Evolutionary conservation across 2,113 vertebrate species (phyloP), one percentile per base, ranked within the genome.

Genomic region (Capreolus pygargus): DNA sequence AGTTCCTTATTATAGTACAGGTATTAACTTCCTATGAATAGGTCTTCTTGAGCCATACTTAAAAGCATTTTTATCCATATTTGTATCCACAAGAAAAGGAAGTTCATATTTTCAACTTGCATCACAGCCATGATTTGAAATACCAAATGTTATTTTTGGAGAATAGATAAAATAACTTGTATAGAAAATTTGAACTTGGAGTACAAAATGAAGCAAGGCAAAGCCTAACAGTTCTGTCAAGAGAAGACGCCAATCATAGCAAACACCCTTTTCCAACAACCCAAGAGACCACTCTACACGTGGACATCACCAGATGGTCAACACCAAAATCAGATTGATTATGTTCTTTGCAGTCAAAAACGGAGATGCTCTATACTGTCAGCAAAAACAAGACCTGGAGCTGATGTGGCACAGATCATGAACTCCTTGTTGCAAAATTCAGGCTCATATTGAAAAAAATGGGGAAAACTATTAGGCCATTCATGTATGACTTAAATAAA

Each of bases 1-100:
- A 61, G 19, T 86, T 92, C 58, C 88, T 97, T 88, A 89, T 94
- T 93, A 89, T 60, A 93, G 82, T 30, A 76, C 87, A 91, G 14
- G 15, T 9, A 95, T 84, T 92, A 64, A 58, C 2, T 82, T 93
- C 70, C 93, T 15, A 47, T 83, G 60, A 95, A 54, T 81, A 89
- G 86, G 64, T 52, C 43, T 95, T 93, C 25, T 91, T 96, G 97
- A 86, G n/a, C 25, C 17, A 70, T 27, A 9, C n/a, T 67, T 89
- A 57, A 3, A 61, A 94, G 86, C 60, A 79, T 27, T 93, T 98
- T 76, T 55, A 83, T 94, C 88, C 54, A 88, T 76, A 61, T 60
- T 95, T 55, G 78, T 30, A 91, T 54, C 17, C 47, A 47, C 13
- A 57, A 79, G 45, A 86, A 94, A 94, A 78, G 15, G 4, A 76